Base-by-base conservation (phyloP, 2,888 invertebrate species). In the Drosophila algonquin region DNA sequence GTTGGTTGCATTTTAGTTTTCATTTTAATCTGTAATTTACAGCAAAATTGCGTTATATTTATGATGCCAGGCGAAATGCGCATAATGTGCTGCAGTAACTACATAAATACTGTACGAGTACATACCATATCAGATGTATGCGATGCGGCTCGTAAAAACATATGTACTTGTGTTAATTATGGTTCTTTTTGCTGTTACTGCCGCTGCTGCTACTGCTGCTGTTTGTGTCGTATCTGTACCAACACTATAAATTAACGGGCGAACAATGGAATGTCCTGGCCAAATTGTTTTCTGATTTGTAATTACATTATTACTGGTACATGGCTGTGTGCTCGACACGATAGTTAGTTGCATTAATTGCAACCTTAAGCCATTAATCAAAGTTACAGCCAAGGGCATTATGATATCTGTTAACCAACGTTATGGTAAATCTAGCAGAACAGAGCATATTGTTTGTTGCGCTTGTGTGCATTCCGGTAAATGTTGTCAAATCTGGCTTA, bases 11-110 rank as follows among this genome's bases (percentile, higher is more conserved):
- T 68, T 83, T 88, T 83, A 88, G 87, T 76, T 88, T 75, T 70
- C 75, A 84, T 83, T 83, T 77, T 89, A 85, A 89, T 85, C 89
- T 82, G 89, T 72, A 82, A 85, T 87, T 87, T 89, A 85, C 86
- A 85, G 65, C 83, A 77, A 73, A 79, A 73, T 73, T 75, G 63
- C 63, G 67, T 85, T 85, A 89, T 85, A 85, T 85, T 85, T 85
- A 85, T 85, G 82, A 73, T 72, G 72, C 69, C 70, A 46, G 71
- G 48, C 71, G 63, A 65, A 74, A 77, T 87, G 86, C 74, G 76
- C 86, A 73, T 87, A 87, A 85, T 85, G 88, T 73, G 89, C 73
- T 73, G 70, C 21, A 47, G 32, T 40, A 59, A 53, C 48, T 58
- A 62, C 44, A 18, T 40, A 63, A 63, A 50, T 50, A 50, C 57